Conservation (phyloP, 2,113 vertebrate species). For the Mellivora capensis region DNA sequence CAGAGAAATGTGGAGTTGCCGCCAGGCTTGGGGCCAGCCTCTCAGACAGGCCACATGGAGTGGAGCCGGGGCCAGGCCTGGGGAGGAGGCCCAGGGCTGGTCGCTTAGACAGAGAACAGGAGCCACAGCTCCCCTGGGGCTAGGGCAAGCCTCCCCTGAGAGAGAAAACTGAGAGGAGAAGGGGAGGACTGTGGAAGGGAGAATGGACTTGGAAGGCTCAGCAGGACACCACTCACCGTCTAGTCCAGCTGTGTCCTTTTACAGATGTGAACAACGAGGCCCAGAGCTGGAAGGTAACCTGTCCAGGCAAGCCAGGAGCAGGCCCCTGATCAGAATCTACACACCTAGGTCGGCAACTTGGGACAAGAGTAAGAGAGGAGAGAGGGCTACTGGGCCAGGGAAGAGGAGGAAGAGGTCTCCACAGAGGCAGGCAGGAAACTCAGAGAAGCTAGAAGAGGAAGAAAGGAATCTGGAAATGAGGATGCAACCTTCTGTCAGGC, state of each 20-base stretch:
- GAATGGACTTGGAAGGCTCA: neutral
- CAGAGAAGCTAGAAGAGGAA: neutral
- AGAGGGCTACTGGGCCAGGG: neutral
- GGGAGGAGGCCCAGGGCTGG: slow-evolving; percentile 59
- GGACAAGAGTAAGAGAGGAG: neutral
- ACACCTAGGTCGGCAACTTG: neutral
- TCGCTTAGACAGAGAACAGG: neutral
- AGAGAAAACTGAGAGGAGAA: neutral
- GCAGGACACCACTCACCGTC: neutral
- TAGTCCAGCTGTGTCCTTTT: neutral
- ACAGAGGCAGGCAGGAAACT: neutral
- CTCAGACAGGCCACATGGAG: slow-evolving; percentile 73
- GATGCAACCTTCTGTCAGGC: neutral
- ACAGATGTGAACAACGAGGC: neutral
- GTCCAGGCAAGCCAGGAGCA: neutral
- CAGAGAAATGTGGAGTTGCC: slow-evolving; percentile 76
- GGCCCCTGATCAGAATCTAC: neutral
- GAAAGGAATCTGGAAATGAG: neutral
- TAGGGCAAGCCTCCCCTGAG: neutral
- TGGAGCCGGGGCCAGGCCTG: slow-evolving; percentile 51
- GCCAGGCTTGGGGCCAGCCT: slow-evolving; percentile 70
- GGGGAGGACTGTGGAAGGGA: neutral
- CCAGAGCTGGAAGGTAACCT: neutral
- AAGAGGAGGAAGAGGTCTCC: neutral
- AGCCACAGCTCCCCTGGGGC: slow-evolving; percentile 28